Evolutionary conservation across 2,113 vertebrate species (phyloP), one percentile per base, ranked within the genome.

Genomic region (Eretmochelys imbricata): DNA sequence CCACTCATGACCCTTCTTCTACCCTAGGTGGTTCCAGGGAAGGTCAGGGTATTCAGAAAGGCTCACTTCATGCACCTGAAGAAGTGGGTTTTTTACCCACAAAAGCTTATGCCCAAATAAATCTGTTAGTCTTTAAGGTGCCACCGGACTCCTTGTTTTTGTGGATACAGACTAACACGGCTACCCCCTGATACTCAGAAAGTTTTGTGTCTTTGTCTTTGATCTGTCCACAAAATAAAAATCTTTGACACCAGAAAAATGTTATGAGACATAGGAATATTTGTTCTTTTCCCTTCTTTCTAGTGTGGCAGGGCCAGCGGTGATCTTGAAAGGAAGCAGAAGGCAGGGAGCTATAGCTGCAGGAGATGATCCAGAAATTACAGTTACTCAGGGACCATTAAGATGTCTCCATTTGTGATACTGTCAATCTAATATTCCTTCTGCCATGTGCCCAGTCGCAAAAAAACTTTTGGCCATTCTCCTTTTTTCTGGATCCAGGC

Each of bases 141-240:
- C 42, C 42, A 42, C 42, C 42, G 5, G 42, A 42, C 42, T 42
- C 42, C 42, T 42, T 42, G 42, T 42, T 42, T 42, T 42, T 42
- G 42, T 42, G 42, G 42, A 5, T 42, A 42, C 42, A 42, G 42
- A 42, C 42, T 42, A 42, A 42, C 42, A 42, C 5, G 42, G 42
- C 42, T 42, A 42, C 42, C 42, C 42, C 42, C 42, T 42, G 42
- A 5, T 42, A 42, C 42, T 42, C 42, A 42, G 42, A 42, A 54
- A 84, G 85, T 8, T 80, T 29, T 48, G 42, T 55, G 57, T 65
- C 72, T 49, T 16, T 42, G 49, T 62, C 59, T 50, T 22, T 42
- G 50, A 48, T 78, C 59, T 25, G 89, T 13, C 42, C 53, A 87
- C 79, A 89, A 22, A 90, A 85, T 65, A 92, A 49, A 35, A 51